Percentiles rank a stretch among this genome's conserved stretches.
phyloP scores from a whole-genome alignment of 92 coral and sea anemone genomes.

The Bergia puertoricense region DNA sequence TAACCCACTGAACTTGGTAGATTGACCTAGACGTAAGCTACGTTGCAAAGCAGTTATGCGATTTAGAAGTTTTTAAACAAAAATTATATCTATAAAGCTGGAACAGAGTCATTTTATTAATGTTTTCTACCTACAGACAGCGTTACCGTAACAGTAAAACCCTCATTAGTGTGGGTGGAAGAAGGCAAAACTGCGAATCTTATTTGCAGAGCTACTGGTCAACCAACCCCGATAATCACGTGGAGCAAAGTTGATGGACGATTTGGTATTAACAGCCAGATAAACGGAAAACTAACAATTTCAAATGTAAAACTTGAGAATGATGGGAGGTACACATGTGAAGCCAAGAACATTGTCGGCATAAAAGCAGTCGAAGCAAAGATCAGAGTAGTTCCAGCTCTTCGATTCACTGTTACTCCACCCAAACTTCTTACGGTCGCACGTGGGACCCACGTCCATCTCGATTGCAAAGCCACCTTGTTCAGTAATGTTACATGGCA shows the following conservation, averaged over 20 bases:
- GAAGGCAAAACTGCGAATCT: slow-evolving; percentile 6
- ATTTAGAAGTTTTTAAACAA: no score
- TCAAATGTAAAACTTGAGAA: not conserved
- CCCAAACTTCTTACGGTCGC: not conserved
- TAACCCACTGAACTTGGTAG: no score
- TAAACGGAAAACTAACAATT: not conserved
- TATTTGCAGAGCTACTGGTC: slow-evolving; percentile 12
- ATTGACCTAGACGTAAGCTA: no score
- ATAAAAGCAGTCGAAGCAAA: not conserved
- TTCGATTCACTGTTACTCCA: not conserved
- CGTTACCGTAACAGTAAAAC: slow-evolving; percentile 1
- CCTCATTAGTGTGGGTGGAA: not conserved
- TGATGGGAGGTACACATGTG: not conserved
- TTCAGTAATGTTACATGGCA: not conserved
- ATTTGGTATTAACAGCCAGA: not conserved
- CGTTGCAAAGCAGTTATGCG: no score
- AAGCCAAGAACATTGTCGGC: not conserved
- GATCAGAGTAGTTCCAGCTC: slow-evolving; percentile 1
- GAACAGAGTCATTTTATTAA: not conserved
- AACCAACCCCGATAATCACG: slow-evolving; percentile 26
- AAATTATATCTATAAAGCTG: no score
- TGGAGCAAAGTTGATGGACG: slow-evolving; percentile 1
- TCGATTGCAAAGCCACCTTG: not conserved
- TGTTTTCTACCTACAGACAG: not conserved
- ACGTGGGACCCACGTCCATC: not conserved